A percentile compares a stretch with the other conserved stretches of the same genome.
Conservation (phyloP, 2,888 invertebrate species). For the Chironomus riparius region DNA sequence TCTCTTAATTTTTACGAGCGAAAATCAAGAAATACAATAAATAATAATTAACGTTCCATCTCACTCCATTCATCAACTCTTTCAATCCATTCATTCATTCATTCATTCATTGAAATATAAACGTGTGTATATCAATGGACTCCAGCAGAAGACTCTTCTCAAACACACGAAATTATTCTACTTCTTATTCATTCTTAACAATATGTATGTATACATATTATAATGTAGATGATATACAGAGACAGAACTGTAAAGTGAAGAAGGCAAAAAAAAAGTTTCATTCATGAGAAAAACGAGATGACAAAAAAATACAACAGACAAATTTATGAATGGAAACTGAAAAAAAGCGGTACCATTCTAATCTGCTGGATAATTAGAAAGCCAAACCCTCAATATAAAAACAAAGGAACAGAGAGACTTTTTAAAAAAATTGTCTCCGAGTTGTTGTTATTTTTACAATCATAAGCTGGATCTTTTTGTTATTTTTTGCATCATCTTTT, state of each 20-base stretch:
- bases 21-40: conserved; percentile 9
- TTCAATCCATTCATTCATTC: not conserved
- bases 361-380: not conserved
- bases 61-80: conserved; percentile 6
- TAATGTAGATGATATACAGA: not conserved
- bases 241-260: not conserved
- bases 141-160: not conserved
- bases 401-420: not conserved
- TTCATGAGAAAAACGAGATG: not conserved
- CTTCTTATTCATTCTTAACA: not conserved
- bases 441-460: no score
- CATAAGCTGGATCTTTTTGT: not conserved
- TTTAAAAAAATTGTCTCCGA: no score
- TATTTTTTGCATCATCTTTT: not conserved
- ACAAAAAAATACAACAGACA: not conserved
- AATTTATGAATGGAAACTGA: not conserved
- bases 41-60: conserved; percentile 12
- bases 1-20: not conserved
- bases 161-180: not conserved
- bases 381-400: not conserved
- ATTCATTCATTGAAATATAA: conserved; percentile 4
- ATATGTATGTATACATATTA: not conserved
- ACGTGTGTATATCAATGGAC: conserved; percentile 2
- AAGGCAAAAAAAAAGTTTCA: not conserved
- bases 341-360: not conserved